Percentiles rank a stretch among this genome's conserved stretches.
Evolutionary conservation across 2,113 vertebrate genomes (phyloP).

Genomic region (Rhipidura dahli): DNA sequence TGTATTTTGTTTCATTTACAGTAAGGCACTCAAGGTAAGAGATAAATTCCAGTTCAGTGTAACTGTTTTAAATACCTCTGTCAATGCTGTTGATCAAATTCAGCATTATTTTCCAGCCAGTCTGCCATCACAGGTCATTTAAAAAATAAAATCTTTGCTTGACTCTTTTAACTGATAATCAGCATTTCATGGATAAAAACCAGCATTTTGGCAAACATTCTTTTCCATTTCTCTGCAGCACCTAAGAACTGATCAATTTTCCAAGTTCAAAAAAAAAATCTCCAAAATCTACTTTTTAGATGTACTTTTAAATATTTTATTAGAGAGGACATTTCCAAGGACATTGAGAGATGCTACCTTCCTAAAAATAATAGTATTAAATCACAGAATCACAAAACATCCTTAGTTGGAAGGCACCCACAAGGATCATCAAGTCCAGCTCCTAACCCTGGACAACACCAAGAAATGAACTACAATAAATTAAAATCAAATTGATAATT

Average conservation of each 20-base stretch:
- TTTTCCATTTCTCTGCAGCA: not conserved
- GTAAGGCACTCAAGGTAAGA: not conserved
- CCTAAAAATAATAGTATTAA: not conserved
- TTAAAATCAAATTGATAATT: not conserved
- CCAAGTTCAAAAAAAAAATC: not conserved
- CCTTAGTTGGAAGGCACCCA: not conserved
- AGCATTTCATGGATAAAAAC: not conserved
- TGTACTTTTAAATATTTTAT: not conserved
- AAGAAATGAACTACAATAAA: not conserved
- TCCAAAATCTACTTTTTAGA: not conserved
- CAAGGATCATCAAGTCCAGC: rapidly evolving
- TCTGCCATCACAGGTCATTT: not conserved
- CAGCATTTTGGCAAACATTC: not conserved
- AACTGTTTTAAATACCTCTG: not conserved
- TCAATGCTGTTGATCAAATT: not conserved
- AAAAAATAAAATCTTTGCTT: not conserved
- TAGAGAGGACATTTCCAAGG: not conserved
- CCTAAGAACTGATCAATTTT: not conserved
- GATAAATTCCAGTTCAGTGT: not conserved
- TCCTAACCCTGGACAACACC: not conserved
- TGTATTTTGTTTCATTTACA: not conserved
- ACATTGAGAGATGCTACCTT: not conserved
- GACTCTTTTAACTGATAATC: not conserved
- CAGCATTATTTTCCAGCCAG: not conserved
- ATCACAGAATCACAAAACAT: not conserved